Percentiles rank a stretch among this genome's conserved stretches.
These are phyloP conservation scores for Apotomis betuletana DNA, from an alignment of 2,888 invertebrate species.

Conservation along the genomic window DNA sequence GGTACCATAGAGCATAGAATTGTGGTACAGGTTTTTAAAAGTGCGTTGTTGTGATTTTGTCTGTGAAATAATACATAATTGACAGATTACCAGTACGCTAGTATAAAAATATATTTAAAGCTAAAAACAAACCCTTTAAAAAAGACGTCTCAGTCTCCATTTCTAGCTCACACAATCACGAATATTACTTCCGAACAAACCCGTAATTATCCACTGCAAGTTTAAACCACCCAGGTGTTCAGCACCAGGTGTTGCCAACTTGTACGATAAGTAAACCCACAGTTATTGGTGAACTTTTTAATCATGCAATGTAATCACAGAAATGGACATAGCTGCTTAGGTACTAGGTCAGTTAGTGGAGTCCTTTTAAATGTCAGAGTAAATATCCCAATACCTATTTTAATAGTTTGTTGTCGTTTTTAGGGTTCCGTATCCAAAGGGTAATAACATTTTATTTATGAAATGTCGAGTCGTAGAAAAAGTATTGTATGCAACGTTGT, in stretches of 20 bases:
- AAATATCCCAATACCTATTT: too few species aligned
- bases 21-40: too few species aligned
- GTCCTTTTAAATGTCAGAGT: background rate
- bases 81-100: too few species aligned
- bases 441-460: too few species aligned
- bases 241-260: background rate
- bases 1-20: too few species aligned
- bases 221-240: slow-evolving; percentile 12
- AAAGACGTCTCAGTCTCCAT: background rate
- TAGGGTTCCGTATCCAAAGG: too few species aligned
- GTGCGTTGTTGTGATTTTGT: too few species aligned
- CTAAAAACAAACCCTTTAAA: background rate
- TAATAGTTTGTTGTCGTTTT: too few species aligned
- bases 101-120: background rate
- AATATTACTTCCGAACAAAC: background rate
- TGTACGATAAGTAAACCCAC: background rate
- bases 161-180: background rate
- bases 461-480: too few species aligned
- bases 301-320: background rate
- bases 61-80: too few species aligned
- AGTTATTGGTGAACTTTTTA: slow-evolving; percentile 4
- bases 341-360: background rate
- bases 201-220: slow-evolving; percentile 22
- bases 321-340: background rate
- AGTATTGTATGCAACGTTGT: too few species aligned